Evolutionary conservation across 2,113 vertebrate genomes (phyloP).

Genomic region (Passer montanus): DNA sequence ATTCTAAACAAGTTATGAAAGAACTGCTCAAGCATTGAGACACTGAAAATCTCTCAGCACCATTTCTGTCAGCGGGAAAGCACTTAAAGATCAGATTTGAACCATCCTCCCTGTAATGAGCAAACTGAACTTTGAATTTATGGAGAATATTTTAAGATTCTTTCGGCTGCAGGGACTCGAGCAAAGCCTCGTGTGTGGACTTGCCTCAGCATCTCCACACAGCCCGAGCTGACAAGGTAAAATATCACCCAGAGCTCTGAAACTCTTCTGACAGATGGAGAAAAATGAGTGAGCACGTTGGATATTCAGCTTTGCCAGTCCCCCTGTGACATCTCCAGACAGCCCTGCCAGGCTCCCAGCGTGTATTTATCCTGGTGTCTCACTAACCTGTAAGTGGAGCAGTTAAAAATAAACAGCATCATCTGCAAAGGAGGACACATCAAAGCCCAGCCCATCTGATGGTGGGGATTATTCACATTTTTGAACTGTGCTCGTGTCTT

Average conservation of each 20-base stretch:
- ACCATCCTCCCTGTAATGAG: background rate
- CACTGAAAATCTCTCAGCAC: constrained; percentile 30
- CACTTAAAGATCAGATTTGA: background rate
- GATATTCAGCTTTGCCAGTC: background rate
- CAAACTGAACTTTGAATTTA: background rate
- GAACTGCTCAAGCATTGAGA: background rate
- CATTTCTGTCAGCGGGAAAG: background rate
- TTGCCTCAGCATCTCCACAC: background rate
- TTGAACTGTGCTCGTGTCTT: background rate
- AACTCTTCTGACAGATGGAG: constrained; percentile 2
- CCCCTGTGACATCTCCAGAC: accelerated
- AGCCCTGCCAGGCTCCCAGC: background rate
- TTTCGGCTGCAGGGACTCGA: background rate
- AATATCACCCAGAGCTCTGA: constrained; percentile 18
- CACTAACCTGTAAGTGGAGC: background rate
- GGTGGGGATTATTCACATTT: background rate
- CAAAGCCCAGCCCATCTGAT: background rate
- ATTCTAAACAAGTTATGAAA: background rate
- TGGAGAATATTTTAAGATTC: background rate
- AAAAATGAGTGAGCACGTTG: background rate
- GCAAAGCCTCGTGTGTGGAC: background rate
- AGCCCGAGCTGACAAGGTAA: background rate
- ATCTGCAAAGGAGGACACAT: background rate
- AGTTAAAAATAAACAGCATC: constrained; percentile 24
- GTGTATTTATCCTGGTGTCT: background rate